Percentiles rank a stretch among this genome's conserved stretches.
Conservation (phyloP, 2,888 invertebrate species). For the Sinotaia quadrata region DNA sequence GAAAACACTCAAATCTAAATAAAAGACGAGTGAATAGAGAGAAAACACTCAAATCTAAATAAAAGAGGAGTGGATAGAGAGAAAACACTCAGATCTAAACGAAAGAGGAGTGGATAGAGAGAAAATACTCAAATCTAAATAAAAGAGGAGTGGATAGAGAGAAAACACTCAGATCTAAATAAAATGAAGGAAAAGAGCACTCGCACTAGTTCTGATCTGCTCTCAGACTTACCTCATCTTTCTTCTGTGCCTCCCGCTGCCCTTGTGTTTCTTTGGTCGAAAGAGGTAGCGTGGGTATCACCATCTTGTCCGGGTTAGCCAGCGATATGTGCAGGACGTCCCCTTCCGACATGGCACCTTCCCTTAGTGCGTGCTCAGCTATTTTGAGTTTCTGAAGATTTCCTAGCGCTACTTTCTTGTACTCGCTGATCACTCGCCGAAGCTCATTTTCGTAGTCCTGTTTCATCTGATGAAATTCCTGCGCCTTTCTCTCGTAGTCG, state of each 20-base stretch:
- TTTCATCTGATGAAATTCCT: constrained; percentile 21
- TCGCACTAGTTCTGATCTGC: no score
- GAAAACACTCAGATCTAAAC: no score
- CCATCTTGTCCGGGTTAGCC: constrained; percentile 12
- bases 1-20: no score
- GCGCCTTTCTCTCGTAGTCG: constrained; percentile 27
- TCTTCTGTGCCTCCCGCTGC: not conserved
- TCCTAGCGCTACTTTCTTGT: constrained; percentile 58
- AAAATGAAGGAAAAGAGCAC: no score
- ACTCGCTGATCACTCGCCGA: constrained; percentile 55
- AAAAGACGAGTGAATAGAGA: no score
- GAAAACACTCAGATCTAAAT: no score
- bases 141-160: no score
- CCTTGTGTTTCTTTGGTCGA: constrained; percentile 12
- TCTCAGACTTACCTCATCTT: no score
- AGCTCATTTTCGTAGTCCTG: constrained; percentile 42
- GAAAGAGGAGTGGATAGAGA: no score
- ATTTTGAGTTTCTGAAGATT: constrained; percentile 59
- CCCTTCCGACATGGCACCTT: constrained; percentile 53
- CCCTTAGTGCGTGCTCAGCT: constrained; percentile 59
- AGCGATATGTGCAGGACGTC: constrained; percentile 39
- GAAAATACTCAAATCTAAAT: no score
- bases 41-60: no score
- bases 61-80: no score
- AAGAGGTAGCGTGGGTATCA: constrained; percentile 21